Conservation (phyloP, 2,113 vertebrate species). For the Otocyon megalotis region DNA sequence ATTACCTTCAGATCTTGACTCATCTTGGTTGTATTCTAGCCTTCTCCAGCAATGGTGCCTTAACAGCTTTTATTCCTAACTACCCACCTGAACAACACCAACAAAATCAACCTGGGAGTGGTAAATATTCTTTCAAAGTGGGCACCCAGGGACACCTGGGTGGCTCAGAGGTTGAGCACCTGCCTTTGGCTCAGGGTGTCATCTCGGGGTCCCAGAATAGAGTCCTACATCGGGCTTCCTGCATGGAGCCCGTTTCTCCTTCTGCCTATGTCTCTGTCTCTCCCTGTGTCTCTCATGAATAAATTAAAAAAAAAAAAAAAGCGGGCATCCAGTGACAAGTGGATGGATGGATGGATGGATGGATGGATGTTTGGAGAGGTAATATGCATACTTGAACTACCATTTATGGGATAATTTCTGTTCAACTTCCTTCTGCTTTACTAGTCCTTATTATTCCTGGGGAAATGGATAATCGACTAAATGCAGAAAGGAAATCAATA, state of each 20-base stretch:
- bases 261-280: too few relatives aligned
- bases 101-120: not conserved
- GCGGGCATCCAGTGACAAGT: not conserved
- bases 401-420: not conserved
- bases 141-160: not conserved
- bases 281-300: too few relatives aligned
- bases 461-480: not conserved
- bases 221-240: too few relatives aligned
- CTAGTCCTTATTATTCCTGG: not conserved
- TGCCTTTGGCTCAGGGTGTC: too few relatives aligned
- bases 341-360: not conserved
- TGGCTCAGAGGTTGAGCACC: too few relatives aligned
- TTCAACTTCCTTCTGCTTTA: not conserved
- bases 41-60: not conserved
- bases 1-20: not conserved
- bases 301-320: not conserved
- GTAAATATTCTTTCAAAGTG: not conserved
- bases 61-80: not conserved
- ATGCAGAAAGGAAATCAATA: not conserved
- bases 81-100: not conserved
- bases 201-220: too few relatives aligned
- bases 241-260: too few relatives aligned
- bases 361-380: not conserved
- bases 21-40: not conserved
- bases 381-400: not conserved